phyloP scores from a whole-genome alignment of 2,113 vertebrate species.

The Pampusana beccarii region DNA sequence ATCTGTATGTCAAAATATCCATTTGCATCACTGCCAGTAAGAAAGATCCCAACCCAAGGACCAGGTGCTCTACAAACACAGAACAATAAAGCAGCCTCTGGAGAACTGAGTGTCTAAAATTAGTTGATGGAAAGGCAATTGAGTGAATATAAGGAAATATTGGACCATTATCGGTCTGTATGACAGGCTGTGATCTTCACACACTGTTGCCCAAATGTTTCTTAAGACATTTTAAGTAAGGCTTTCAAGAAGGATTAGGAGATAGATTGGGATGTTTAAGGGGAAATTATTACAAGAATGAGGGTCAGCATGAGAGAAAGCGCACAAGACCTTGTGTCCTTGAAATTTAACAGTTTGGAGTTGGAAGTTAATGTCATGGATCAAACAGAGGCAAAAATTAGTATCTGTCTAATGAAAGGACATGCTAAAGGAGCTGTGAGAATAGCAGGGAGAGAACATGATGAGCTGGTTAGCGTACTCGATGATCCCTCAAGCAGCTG shows the following conservation, averaged over 20 bases:
- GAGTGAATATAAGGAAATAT: neutral
- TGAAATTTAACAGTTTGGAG: neutral
- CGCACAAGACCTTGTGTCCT: accelerated
- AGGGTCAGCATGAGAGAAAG: neutral
- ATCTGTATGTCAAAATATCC: neutral
- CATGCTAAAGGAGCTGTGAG: neutral
- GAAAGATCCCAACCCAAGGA: neutral
- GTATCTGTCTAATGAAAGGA: neutral
- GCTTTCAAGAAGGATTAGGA: neutral
- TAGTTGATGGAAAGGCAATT: neutral
- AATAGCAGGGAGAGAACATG: neutral
- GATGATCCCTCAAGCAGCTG: slow-evolving; percentile 1
- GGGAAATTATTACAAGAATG: neutral
- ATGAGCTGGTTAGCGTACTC: neutral
- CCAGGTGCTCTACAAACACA: neutral
- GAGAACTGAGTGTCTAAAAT: neutral
- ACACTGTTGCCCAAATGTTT: neutral
- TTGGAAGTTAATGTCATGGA: neutral
- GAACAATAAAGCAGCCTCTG: neutral
- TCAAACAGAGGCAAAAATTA: neutral
- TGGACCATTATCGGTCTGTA: neutral
- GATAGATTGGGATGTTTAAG: neutral
- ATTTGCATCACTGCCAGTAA: neutral
- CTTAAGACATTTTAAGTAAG: neutral
- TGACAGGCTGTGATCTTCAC: neutral